Conservation (phyloP, 2,888 invertebrate genomes). For the Notodonta ziczac region DNA sequence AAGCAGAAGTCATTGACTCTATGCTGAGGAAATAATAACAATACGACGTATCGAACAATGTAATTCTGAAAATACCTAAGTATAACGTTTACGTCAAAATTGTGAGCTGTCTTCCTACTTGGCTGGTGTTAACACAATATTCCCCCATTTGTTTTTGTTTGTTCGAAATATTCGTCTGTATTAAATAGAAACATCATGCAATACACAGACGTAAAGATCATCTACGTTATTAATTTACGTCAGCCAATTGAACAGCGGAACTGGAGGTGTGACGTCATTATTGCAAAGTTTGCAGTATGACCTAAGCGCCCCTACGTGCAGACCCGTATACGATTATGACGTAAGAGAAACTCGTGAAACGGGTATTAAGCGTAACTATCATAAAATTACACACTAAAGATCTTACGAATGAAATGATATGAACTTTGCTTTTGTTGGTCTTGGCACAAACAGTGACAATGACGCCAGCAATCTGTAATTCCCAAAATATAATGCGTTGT, state of each 20-base stretch:
- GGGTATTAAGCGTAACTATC: background rate
- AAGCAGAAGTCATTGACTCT: background rate
- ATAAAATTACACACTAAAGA: background rate
- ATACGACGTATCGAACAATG: background rate
- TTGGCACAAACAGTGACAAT: slow-evolving; percentile 34
- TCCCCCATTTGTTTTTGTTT: slow-evolving; percentile 1
- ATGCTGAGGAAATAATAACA: background rate
- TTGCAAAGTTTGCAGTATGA: background rate
- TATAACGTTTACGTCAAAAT: background rate
- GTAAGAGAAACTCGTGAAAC: background rate
- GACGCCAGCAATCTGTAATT: slow-evolving; percentile 16
- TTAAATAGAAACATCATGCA: background rate
- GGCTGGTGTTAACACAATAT: background rate
- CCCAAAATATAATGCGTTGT: background rate
- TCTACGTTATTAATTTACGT: background rate
- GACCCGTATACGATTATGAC: background rate
- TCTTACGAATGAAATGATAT: slow-evolving; percentile 13
- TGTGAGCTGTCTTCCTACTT: slow-evolving; percentile 1
- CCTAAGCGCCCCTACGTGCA: background rate
- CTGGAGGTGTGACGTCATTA: background rate
- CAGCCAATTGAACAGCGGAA: background rate
- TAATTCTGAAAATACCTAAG: background rate
- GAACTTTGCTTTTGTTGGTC: slow-evolving; percentile 33
- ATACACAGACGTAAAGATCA: background rate
- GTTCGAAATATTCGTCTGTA: background rate